These are phyloP conservation scores for Artemia franciscana DNA, from an alignment of 1,140 invertebrate genomes.

Conservation along the genomic window DNA sequence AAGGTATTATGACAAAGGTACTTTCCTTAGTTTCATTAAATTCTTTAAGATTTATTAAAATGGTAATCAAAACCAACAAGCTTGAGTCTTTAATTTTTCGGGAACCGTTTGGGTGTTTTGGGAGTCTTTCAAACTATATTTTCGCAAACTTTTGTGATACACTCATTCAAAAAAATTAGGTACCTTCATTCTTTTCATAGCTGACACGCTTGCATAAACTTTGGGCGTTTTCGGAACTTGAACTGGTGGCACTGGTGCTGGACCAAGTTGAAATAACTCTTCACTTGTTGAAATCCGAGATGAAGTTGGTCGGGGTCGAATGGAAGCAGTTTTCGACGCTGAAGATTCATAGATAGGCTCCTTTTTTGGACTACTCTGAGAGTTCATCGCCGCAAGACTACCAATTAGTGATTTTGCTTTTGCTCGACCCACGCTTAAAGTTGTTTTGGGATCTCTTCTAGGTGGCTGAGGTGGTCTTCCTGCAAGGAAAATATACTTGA, in stretches of 20 bases:
- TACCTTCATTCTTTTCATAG: slow-evolving; percentile 74
- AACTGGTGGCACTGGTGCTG: slow-evolving; percentile 16
- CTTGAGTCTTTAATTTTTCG: too few species aligned
- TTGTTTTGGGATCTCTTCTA: slow-evolving; percentile 72
- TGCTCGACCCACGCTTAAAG: slow-evolving; percentile 67
- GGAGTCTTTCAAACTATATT: too few species aligned
- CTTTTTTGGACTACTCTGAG: not conserved
- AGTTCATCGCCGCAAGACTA: slow-evolving; percentile 28
- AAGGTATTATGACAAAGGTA: too few species aligned
- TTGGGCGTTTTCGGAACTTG: slow-evolving; percentile 33
- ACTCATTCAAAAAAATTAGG: slow-evolving; percentile 14
- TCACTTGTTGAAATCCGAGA: slow-evolving; percentile 25
- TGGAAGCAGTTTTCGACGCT: slow-evolving; percentile 22
- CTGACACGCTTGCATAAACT: slow-evolving; percentile 78
- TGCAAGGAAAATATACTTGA: slow-evolving; percentile 14
- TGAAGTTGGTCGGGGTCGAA: slow-evolving; percentile 22
- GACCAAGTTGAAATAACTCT: slow-evolving; percentile 12
- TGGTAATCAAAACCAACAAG: too few species aligned
- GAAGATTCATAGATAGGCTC: slow-evolving; percentile 9
- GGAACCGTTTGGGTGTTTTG: too few species aligned
- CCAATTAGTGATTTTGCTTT: slow-evolving; percentile 72
- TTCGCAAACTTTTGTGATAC: too few species aligned
- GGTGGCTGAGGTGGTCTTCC: slow-evolving; percentile 54
- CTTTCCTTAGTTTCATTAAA: too few species aligned
- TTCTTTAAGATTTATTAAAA: too few species aligned